phyloP scores from a whole-genome alignment of 2,888 invertebrate species.

The Lasius fuliginosus region DNA sequence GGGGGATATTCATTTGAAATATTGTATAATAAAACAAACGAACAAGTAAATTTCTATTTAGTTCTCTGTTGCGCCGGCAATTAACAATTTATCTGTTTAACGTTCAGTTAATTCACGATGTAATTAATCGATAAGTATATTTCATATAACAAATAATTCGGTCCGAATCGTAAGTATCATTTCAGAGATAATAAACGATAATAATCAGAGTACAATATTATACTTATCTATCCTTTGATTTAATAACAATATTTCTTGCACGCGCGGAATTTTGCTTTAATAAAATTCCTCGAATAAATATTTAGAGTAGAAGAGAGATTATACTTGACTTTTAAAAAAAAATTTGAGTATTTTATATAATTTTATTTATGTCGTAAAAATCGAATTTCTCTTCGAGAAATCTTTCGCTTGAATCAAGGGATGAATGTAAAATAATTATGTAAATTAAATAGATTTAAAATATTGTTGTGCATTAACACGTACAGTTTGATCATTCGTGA shows the following conservation, averaged over 20 bases:
- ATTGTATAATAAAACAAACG: slow-evolving; percentile 24
- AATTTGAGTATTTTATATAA: not conserved
- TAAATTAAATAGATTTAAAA: not conserved
- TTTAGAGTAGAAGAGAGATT: not conserved
- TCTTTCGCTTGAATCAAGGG: not conserved
- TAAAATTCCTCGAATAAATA: not conserved
- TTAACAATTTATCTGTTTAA: slow-evolving; percentile 37
- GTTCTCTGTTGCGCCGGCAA: slow-evolving; percentile 3
- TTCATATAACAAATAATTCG: slow-evolving; percentile 22
- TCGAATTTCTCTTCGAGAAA: not conserved
- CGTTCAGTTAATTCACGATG: slow-evolving; percentile 40
- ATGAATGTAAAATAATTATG: not conserved
- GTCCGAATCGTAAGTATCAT: not conserved
- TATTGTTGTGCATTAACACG: not conserved
- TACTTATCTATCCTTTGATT: not conserved
- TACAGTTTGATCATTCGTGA: not conserved
- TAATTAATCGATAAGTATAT: slow-evolving; percentile 46
- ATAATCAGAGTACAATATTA: not conserved
- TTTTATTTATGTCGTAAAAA: not conserved
- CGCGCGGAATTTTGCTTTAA: not conserved
- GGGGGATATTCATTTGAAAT: slow-evolving; percentile 24
- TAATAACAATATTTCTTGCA: not conserved
- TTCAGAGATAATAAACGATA: not conserved
- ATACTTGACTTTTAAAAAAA: not conserved
- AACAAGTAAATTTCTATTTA: slow-evolving; percentile 26